phyloP scores from a whole-genome alignment of 2,797 vertebrate genomes.

The Catharus ustulatus region DNA sequence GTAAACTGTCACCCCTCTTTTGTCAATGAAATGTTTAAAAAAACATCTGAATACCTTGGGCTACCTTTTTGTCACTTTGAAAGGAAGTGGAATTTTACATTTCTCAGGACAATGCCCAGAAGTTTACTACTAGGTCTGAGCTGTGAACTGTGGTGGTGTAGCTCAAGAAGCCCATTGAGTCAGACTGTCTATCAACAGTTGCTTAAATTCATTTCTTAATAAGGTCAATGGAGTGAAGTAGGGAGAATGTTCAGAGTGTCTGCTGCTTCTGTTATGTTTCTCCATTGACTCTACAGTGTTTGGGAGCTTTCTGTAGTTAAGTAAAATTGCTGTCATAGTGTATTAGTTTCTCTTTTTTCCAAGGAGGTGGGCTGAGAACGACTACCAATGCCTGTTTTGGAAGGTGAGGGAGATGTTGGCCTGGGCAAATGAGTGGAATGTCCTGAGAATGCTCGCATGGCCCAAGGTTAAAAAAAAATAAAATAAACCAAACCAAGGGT shows the following conservation, averaged over 20 bases:
- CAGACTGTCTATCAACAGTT: not conserved
- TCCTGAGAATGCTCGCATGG: slow-evolving; percentile 29
- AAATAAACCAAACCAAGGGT: not conserved
- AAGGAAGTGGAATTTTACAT: not conserved
- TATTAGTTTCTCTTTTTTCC: not conserved
- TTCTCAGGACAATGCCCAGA: not conserved
- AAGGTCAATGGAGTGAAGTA: not conserved
- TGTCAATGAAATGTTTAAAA: not conserved
- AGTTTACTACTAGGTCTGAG: not conserved
- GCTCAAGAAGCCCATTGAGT: not conserved
- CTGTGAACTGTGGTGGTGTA: not conserved
- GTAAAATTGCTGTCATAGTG: not conserved
- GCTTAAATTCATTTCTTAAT: not conserved
- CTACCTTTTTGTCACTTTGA: not conserved
- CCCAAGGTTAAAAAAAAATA: not conserved
- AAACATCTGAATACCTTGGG: not conserved
- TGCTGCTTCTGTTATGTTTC: not conserved
- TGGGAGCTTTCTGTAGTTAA: not conserved
- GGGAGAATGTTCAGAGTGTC: not conserved
- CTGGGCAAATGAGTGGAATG: slow-evolving; percentile 24
- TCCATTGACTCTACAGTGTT: not conserved
- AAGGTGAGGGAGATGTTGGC: slow-evolving; percentile 2
- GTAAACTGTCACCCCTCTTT: not conserved
- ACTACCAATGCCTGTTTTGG: slow-evolving; percentile 18
- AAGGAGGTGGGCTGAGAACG: not conserved